Conservation (phyloP, 2,888 invertebrate genomes). For the Rhyacophila evoluta region DNA sequence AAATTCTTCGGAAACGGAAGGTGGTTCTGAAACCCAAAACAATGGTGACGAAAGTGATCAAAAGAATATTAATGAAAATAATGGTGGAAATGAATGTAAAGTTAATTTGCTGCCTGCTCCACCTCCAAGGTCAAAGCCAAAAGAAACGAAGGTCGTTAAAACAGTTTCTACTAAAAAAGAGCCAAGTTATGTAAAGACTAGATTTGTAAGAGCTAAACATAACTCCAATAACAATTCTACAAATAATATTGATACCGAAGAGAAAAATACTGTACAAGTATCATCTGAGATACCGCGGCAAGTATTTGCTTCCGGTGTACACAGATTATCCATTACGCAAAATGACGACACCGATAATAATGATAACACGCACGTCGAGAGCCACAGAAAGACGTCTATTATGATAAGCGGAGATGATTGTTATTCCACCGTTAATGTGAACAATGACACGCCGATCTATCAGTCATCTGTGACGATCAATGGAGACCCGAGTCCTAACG, state of each 20-base stretch:
- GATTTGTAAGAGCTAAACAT: constrained; percentile 65
- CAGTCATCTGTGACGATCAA: constrained; percentile 81
- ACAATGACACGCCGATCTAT: constrained; percentile 76
- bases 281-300: constrained; percentile 44
- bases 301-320: constrained; percentile 44
- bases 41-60: background rate
- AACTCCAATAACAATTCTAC: constrained; percentile 43
- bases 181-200: constrained; percentile 66
- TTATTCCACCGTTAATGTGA: constrained; percentile 81
- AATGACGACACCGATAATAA: constrained; percentile 64
- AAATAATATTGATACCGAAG: constrained; percentile 45
- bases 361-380: constrained; percentile 60
- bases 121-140: constrained; percentile 65
- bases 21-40: background rate
- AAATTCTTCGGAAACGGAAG: background rate
- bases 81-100: background rate
- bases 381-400: constrained; percentile 77
- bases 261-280: constrained; percentile 49
- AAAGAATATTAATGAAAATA: background rate
- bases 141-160: constrained; percentile 59
- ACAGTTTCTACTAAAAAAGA: constrained; percentile 62
- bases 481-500: constrained; percentile 65
- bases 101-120: constrained; percentile 61
- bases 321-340: constrained; percentile 58
- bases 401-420: constrained; percentile 80